A percentile compares a stretch with the other conserved stretches of the same genome.
Conservation (phyloP, 2,113 vertebrate genomes). For the Salvelinus namaycush region DNA sequence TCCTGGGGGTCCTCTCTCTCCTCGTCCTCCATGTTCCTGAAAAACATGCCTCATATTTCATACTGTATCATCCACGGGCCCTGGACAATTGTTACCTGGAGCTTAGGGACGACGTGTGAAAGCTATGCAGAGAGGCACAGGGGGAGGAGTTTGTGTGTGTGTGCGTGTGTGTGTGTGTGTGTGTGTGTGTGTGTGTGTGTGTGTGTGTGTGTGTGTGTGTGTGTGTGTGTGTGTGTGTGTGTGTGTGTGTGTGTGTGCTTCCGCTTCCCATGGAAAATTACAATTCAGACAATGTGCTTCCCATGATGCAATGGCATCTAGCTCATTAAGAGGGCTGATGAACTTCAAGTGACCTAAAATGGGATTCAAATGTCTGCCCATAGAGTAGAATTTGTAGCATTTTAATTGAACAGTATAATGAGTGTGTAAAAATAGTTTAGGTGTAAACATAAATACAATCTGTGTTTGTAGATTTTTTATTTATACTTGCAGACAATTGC, state of each 20-base stretch:
- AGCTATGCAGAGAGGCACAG: neutral
- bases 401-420: no score
- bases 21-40: slow-evolving; percentile 6
- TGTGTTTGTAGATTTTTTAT: no score
- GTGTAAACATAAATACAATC: no score
- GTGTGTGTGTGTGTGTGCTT: neutral
- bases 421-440: no score
- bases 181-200: neutral
- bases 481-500: no score
- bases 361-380: no score
- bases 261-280: no score
- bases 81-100: neutral
- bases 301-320: no score
- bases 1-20: neutral
- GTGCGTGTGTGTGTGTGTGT: neutral
- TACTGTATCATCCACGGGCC: neutral
- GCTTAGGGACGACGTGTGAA: neutral
- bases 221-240: neutral
- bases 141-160: neutral
- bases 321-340: no score
- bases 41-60: slow-evolving; percentile 12
- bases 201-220: neutral
- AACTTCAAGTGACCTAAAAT: no score
- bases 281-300: no score
- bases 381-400: no score